phyloP scores from a whole-genome alignment of 2,888 invertebrate genomes.

The Scaptomyza flava region DNA sequence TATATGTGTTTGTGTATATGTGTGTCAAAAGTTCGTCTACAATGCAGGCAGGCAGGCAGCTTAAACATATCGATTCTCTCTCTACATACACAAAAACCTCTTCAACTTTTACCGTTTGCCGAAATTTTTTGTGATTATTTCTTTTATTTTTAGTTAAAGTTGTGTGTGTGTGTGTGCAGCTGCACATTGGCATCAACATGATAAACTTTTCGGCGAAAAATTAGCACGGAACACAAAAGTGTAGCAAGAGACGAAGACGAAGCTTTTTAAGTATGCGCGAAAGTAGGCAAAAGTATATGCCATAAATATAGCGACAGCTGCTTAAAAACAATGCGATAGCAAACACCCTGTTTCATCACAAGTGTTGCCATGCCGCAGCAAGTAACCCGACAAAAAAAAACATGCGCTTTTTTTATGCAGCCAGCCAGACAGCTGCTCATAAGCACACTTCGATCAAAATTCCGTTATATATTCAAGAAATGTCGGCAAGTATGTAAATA shows the following conservation, averaged over 20 bases:
- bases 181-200: slow-evolving; percentile 48
- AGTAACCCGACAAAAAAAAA: background rate
- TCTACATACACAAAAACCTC: slow-evolving; percentile 49
- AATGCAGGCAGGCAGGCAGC: slow-evolving; percentile 62
- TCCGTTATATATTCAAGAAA: background rate
- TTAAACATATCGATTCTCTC: slow-evolving; percentile 69
- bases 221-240: slow-evolving; percentile 33
- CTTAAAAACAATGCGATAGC: slow-evolving; percentile 6
- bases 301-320: slow-evolving; percentile 29
- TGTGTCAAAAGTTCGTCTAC: slow-evolving; percentile 58
- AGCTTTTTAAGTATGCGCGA: slow-evolving; percentile 9
- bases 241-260: slow-evolving; percentile 2
- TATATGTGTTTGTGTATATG: slow-evolving; percentile 10
- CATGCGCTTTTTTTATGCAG: background rate
- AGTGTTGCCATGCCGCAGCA: background rate
- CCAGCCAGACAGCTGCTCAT: background rate
- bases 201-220: slow-evolving; percentile 66
- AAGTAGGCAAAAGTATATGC: slow-evolving; percentile 40
- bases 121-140: slow-evolving; percentile 58
- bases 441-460: background rate
- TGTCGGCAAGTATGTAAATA: no score
- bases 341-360: background rate
- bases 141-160: slow-evolving; percentile 23
- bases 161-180: slow-evolving; percentile 22
- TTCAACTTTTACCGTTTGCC: slow-evolving; percentile 73